Percentiles rank a stretch among this genome's conserved stretches.
Evolutionary conservation across 1,140 invertebrate species (phyloP).

Genomic region (Drosophila sechellia): DNA sequence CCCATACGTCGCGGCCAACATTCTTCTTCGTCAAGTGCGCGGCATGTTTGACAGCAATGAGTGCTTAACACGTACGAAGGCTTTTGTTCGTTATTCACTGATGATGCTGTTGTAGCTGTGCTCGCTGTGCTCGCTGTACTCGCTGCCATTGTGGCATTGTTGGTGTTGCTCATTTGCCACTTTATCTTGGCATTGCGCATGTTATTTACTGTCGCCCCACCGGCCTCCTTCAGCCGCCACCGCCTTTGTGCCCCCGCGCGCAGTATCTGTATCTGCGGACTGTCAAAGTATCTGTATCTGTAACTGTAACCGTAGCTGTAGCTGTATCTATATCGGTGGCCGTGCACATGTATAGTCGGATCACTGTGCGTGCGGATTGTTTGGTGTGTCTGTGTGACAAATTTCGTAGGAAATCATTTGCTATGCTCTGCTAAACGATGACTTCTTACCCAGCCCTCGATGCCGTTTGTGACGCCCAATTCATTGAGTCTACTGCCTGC

Average conservation of each 20-base stretch:
- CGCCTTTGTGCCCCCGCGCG: slow-evolving; percentile 33
- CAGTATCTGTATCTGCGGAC: slow-evolving; percentile 41
- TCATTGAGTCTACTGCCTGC: slow-evolving; percentile 57
- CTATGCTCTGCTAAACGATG: slow-evolving; percentile 65
- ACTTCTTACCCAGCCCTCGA: slow-evolving; percentile 43
- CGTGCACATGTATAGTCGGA: too few relatives aligned
- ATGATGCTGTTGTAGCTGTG: slow-evolving; percentile 37
- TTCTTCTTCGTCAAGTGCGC: slow-evolving; percentile 73
- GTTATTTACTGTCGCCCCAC: slow-evolving; percentile 70
- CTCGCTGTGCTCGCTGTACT: slow-evolving; percentile 28
- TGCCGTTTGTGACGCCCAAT: slow-evolving; percentile 65
- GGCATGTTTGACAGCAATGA: slow-evolving; percentile 81
- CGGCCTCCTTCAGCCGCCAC: slow-evolving; percentile 21
- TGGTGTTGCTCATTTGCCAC: slow-evolving; percentile 72
- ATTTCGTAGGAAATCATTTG: slow-evolving; percentile 77
- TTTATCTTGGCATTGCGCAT: slow-evolving; percentile 81
- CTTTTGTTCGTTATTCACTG: slow-evolving; percentile 68
- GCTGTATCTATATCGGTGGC: slow-evolving; percentile 3
- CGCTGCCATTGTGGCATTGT: slow-evolving; percentile 51
- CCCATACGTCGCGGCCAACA: slow-evolving; percentile 66
- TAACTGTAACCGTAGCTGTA: slow-evolving; percentile 1
- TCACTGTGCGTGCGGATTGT: slow-evolving; percentile 39
- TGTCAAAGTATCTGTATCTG: slow-evolving; percentile 41
- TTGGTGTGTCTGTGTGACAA: slow-evolving; percentile 45
- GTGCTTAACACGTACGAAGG: slow-evolving; percentile 78